Conservation (phyloP, 1,140 invertebrate species). For the Tachypleus tridentatus region DNA sequence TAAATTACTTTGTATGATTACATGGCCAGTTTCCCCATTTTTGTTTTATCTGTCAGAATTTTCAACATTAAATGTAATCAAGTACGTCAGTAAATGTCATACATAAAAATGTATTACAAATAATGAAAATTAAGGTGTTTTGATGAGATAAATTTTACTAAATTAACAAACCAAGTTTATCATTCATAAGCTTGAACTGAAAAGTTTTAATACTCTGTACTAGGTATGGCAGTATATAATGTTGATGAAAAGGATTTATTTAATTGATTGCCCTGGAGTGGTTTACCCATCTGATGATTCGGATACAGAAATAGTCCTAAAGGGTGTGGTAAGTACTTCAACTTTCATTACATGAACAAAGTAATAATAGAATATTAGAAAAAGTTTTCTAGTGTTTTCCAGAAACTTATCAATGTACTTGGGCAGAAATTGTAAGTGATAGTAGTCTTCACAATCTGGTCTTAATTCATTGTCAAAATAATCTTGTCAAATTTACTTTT, state of each 20-base stretch:
- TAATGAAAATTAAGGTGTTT: background rate
- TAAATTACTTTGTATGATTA: too few species aligned
- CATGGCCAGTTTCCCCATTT: too few species aligned
- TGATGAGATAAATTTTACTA: background rate
- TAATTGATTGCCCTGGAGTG: constrained; percentile 98
- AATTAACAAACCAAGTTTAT: background rate
- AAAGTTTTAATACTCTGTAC: constrained; percentile 1
- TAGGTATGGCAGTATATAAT: constrained; percentile 96
- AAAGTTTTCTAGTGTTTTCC: too few species aligned
- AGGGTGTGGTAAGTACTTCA: constrained; percentile 38
- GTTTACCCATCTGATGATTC: constrained; percentile 82
- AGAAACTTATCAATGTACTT: too few species aligned
- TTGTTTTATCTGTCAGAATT: too few species aligned
- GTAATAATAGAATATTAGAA: too few species aligned
- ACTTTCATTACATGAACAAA: too few species aligned
- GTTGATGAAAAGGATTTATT: constrained; percentile 89
- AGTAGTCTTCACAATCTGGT: too few species aligned
- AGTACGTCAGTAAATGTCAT: constrained; percentile 3
- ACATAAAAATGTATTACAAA: constrained; percentile 3
- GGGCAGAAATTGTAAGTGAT: too few species aligned
- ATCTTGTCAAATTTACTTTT: too few species aligned
- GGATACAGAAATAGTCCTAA: constrained; percentile 91
- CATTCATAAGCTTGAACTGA: background rate
- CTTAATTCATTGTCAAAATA: too few species aligned
- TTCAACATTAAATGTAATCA: too few species aligned